phyloP scores from a whole-genome alignment of 2,113 vertebrate genomes.

The Indicator indicator region DNA sequence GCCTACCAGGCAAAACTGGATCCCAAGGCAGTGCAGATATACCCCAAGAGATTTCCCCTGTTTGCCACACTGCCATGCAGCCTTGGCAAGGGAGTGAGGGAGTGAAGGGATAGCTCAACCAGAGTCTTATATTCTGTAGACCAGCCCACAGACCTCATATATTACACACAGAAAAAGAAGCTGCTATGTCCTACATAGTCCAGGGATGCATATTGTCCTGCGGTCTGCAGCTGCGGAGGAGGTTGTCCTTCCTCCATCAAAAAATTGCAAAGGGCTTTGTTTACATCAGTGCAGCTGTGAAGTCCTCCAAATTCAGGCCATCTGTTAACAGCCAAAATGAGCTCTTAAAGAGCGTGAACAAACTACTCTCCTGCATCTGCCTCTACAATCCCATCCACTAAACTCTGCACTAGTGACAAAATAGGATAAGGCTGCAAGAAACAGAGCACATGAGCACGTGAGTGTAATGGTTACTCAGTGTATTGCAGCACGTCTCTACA shows the following conservation, averaged over 20 bases:
- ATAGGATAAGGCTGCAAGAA: background rate
- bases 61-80: rapidly evolving
- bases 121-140: rapidly evolving
- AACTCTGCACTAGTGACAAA: background rate
- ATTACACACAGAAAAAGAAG: rapidly evolving
- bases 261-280: background rate
- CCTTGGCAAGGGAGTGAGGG: rapidly evolving
- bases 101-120: background rate
- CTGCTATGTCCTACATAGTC: background rate
- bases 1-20: background rate
- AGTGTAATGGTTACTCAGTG: background rate
- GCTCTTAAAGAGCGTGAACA: background rate
- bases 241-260: background rate
- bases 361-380: background rate
- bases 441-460: background rate
- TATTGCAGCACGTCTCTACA: background rate
- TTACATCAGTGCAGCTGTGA: slow-evolving; percentile 38
- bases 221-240: background rate
- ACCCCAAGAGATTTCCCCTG: background rate
- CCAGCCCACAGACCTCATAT: background rate
- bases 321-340: slow-evolving; percentile 6
- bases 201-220: background rate
- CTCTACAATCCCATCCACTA: background rate
- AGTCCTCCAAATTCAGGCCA: slow-evolving; percentile 13
- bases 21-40: rapidly evolving